Conservation (phyloP, 2,797 vertebrate genomes). For the Anomalospiza imberbis region DNA sequence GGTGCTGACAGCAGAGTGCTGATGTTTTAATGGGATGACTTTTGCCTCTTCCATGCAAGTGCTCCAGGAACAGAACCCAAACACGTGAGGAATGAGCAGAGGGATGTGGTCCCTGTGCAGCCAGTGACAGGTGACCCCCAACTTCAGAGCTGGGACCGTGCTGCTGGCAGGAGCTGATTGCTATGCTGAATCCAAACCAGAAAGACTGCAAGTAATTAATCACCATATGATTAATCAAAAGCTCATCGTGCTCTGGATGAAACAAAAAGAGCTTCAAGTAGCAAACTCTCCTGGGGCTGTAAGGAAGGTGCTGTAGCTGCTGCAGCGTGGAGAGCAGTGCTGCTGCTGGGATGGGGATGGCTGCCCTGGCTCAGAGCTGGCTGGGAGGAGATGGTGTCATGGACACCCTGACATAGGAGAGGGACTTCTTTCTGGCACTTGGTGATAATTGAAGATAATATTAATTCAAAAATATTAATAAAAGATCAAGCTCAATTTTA, state of each 20-base stretch:
- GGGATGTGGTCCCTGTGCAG: not conserved
- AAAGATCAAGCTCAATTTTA: not conserved
- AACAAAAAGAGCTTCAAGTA: constrained; percentile 1
- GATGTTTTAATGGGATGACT: not conserved
- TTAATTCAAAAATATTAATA: not conserved
- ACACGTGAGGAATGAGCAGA: not conserved
- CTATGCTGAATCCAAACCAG: not conserved
- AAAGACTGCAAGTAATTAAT: constrained; percentile 30
- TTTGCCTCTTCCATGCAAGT: not conserved
- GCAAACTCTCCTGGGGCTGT: not conserved
- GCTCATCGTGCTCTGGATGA: not conserved
- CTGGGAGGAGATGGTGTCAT: not conserved
- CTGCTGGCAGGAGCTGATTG: constrained; percentile 13
- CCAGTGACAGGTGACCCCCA: not conserved
- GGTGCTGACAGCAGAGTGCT: not conserved
- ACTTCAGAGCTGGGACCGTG: not conserved
- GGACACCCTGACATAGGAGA: not conserved
- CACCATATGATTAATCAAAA: constrained; percentile 43
- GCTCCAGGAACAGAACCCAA: not conserved
- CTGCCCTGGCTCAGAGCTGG: not conserved
- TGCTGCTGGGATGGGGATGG: not conserved
- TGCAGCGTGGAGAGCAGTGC: not conserved
- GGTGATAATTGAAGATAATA: not conserved
- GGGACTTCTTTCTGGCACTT: not conserved
- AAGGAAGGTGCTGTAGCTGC: not conserved